phyloP scores from a whole-genome alignment of 1,140 invertebrate genomes.

The Nixonia krombeini region DNA sequence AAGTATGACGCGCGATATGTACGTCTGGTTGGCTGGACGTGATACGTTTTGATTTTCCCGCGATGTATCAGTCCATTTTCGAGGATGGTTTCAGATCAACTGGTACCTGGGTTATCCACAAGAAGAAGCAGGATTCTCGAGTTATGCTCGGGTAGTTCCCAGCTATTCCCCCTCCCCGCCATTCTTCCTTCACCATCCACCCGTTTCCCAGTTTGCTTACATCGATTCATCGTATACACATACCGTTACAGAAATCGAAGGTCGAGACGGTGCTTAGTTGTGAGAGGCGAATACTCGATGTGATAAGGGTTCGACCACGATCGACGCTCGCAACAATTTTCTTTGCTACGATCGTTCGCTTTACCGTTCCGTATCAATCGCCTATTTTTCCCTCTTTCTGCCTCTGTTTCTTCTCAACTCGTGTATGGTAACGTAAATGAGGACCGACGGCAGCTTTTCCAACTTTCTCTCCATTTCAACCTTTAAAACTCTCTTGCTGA shows the following conservation, averaged over 20 bases:
- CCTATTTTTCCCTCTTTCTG: too few species aligned
- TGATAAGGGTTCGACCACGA: slow-evolving; percentile 21
- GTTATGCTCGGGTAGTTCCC: slow-evolving; percentile 51
- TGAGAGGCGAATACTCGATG: slow-evolving; percentile 16
- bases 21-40: too few species aligned
- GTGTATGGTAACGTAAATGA: too few species aligned
- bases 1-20: slow-evolving; percentile 19
- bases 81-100: too few species aligned
- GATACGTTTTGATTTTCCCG: too few species aligned
- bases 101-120: too few species aligned
- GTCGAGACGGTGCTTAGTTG: slow-evolving; percentile 9
- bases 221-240: slow-evolving; percentile 11
- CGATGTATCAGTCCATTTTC: not conserved
- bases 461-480: too few species aligned
- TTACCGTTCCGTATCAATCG: slow-evolving; percentile 23
- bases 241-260: slow-evolving; percentile 23
- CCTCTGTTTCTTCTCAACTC: too few species aligned
- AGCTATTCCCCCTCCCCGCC: slow-evolving; percentile 34
- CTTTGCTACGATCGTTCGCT: slow-evolving; percentile 25
- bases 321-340: slow-evolving; percentile 30
- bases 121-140: too few species aligned
- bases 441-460: too few species aligned
- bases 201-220: slow-evolving; percentile 1
- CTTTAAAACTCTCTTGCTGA: too few species aligned
- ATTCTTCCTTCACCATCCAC: not conserved